These are phyloP conservation scores for Heloderma charlesbogerti DNA, from an alignment of 2,113 vertebrate species.

Conservation along the genomic window DNA sequence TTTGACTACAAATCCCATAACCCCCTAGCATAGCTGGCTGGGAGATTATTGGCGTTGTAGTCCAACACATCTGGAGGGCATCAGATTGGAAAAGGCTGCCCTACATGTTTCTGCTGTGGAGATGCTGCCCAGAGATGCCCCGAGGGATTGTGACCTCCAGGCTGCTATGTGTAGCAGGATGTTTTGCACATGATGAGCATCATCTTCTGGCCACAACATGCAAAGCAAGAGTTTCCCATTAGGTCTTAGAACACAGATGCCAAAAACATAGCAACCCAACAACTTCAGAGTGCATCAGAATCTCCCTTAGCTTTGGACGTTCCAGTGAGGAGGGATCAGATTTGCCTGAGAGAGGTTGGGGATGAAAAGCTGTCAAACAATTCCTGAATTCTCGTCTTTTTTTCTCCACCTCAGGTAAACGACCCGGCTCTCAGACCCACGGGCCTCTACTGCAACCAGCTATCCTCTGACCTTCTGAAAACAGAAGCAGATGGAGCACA, in stretches of 20 bases:
- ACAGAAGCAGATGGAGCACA: conserved; percentile 81
- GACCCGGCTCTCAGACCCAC: conserved; percentile 78
- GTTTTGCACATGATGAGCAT: not conserved
- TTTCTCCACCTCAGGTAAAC: conserved; percentile 65
- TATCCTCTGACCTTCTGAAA: conserved; percentile 81
- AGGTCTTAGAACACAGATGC: not conserved
- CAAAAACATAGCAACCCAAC: not conserved
- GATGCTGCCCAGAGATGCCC: no score
- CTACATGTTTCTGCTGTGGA: not conserved
- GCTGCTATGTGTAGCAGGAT: not conserved
- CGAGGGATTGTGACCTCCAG: not conserved
- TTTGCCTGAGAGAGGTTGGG: no score
- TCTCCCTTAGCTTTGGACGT: not conserved
- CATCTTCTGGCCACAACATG: not conserved
- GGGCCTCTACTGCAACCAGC: conserved; percentile 82
- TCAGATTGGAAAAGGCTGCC: not conserved
- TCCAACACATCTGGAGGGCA: no score
- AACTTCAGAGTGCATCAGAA: no score
- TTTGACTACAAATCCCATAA: no score
- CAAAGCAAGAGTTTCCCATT: no score
- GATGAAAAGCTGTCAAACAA: no score
- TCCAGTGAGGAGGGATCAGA: not conserved
- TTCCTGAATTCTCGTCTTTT: not conserved
- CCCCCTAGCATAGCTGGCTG: no score
- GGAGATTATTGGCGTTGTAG: no score